These are phyloP conservation scores for Phaetusa simplex DNA, from an alignment of 2,113 vertebrate genomes.

Conservation along the genomic window DNA sequence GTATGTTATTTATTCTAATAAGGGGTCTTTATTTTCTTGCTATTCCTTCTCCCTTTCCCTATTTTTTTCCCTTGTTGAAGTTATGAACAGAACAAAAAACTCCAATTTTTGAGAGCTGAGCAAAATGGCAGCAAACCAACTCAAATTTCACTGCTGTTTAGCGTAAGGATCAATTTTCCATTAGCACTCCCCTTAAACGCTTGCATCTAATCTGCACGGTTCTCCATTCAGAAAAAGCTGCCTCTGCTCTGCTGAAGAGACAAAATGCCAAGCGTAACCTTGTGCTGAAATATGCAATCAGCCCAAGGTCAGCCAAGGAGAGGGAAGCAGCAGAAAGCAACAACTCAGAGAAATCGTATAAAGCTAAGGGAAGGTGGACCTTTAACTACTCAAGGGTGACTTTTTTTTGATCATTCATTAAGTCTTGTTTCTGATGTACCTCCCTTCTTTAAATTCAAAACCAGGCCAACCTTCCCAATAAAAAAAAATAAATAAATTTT, in stretches of 20 bases:
- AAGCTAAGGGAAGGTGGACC: neutral
- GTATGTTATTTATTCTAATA: neutral
- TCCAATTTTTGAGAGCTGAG: neutral
- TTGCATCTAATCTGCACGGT: neutral
- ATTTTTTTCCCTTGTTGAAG: neutral
- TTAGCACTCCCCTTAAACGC: neutral
- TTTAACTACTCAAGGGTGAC: neutral
- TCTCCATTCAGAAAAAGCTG: neutral
- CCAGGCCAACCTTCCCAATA: neutral
- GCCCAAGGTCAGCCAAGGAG: neutral
- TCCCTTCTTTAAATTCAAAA: neutral
- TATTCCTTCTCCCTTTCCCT: neutral
- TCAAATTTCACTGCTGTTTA: neutral
- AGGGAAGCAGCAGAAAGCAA: neutral
- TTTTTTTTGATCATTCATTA: neutral
- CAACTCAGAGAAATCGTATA: neutral
- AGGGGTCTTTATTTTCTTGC: neutral
- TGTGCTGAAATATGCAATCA: neutral
- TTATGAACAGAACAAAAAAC: neutral
- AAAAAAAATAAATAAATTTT: neutral
- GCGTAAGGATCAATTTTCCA: neutral
- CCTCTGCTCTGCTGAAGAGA: neutral
- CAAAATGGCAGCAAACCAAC: neutral
- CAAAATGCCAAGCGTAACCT: neutral
- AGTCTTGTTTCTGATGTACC: neutral